phyloP scores from a whole-genome alignment of 1,140 invertebrate species.

The Andricus grossulariae region DNA sequence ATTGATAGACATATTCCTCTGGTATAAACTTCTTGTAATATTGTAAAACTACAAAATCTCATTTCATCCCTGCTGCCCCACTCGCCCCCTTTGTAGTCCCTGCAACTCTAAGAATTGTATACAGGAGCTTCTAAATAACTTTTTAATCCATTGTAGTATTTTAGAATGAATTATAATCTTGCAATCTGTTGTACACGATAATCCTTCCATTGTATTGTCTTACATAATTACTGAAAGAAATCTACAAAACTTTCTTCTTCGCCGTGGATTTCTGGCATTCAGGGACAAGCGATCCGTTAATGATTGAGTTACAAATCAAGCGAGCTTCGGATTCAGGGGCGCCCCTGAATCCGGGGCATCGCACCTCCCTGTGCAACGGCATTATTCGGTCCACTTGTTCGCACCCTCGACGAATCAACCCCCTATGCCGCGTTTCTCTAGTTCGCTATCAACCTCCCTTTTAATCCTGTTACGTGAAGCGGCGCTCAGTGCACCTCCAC shows the following conservation, averaged over 20 bases:
- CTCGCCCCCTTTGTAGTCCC: no score
- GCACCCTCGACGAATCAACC: constrained; percentile 27
- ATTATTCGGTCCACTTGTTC: constrained; percentile 30
- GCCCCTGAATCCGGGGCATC: constrained; percentile 17
- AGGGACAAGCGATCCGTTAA: constrained; percentile 15
- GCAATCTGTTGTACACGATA: no score
- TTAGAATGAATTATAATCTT: no score
- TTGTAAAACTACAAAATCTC: no score
- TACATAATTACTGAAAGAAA: not conserved
- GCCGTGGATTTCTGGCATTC: constrained; percentile 9
- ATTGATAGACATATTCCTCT: no score
- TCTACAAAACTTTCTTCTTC: constrained; percentile 4
- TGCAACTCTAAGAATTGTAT: no score
- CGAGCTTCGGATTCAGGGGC: constrained; percentile 2
- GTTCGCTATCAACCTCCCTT: constrained; percentile 22
- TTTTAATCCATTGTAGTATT: no score
- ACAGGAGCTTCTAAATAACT: no score
- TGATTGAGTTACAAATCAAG: constrained; percentile 26
- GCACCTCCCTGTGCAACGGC: constrained; percentile 14
- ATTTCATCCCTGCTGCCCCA: no score
- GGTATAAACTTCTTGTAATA: no score
- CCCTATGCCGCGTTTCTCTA: constrained; percentile 41
- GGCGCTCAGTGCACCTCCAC: not conserved
- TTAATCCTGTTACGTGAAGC: constrained; percentile 9
- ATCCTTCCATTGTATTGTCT: not conserved